A percentile compares a stretch with the other conserved stretches of the same genome.
Conservation (phyloP, 2,797 vertebrate species). For the Adelosebastes latens region DNA sequence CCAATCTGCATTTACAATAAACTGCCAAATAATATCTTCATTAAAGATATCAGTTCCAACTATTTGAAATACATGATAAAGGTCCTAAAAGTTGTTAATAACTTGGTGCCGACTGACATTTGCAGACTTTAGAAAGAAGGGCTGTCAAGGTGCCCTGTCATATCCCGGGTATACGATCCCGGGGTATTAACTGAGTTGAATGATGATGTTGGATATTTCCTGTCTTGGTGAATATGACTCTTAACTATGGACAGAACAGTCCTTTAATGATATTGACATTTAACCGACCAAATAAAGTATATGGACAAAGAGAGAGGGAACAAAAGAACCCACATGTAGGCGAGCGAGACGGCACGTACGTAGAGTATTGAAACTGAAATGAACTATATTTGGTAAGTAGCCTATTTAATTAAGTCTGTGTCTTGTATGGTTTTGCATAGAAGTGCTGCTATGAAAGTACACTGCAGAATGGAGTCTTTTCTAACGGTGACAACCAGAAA, state of each 20-base stretch:
- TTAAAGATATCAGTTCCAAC: background rate
- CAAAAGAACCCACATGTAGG: background rate
- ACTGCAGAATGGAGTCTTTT: background rate
- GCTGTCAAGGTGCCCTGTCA: background rate
- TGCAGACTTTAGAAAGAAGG: background rate
- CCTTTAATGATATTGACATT: background rate
- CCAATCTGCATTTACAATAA: background rate
- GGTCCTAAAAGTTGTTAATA: background rate
- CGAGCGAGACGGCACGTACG: background rate
- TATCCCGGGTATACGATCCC: background rate
- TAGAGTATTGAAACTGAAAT: slow-evolving; percentile 7
- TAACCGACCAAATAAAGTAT: background rate
- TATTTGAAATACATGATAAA: background rate
- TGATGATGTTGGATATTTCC: background rate
- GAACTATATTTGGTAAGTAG: background rate
- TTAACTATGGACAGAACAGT: background rate
- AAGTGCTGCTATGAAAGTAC: background rate
- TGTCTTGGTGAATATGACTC: background rate
- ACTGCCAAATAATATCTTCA: background rate
- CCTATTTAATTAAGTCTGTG: background rate
- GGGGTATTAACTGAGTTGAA: background rate
- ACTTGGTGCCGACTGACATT: background rate
- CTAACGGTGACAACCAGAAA: background rate
- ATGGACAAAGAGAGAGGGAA: background rate
- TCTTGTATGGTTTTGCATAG: background rate